phyloP scores from a whole-genome alignment of 2,888 invertebrate genomes.

The Phymatocera aterrima region DNA sequence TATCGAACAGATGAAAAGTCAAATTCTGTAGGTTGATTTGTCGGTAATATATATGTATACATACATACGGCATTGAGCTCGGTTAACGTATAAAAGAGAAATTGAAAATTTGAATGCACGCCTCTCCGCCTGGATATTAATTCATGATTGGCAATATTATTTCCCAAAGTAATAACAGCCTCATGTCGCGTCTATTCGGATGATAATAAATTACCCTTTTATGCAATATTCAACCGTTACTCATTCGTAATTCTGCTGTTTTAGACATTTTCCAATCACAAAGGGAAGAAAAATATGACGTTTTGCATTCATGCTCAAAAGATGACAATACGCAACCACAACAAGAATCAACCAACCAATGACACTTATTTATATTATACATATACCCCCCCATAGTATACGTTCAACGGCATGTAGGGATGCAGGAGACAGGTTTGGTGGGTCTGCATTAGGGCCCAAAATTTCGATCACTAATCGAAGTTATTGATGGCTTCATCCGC shows the following conservation, averaged over 20 bases:
- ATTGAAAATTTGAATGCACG: too few species aligned
- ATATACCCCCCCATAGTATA: neutral
- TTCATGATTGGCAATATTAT: too few species aligned
- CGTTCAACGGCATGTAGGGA: too few species aligned
- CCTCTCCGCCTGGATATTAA: too few species aligned
- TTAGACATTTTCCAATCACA: neutral
- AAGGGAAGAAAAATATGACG: neutral
- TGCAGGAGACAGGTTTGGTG: slow-evolving; percentile 1
- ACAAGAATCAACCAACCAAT: neutral
- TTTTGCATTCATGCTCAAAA: neutral
- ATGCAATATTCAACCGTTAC: neutral
- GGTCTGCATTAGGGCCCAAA: neutral
- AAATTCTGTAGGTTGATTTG: too few species aligned
- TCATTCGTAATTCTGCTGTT: neutral
- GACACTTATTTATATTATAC: neutral
- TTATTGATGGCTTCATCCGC: slow-evolving; percentile 65
- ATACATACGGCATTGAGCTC: too few species aligned
- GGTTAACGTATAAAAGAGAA: too few species aligned
- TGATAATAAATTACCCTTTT: slow-evolving; percentile 20
- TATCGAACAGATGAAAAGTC: too few species aligned
- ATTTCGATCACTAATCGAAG: slow-evolving; percentile 53
- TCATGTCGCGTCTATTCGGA: neutral
- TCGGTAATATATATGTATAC: too few species aligned
- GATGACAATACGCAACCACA: neutral
- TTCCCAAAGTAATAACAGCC: too few species aligned